phyloP scores from a whole-genome alignment of 2,797 vertebrate species.

The Typhlichthys subterraneus region DNA sequence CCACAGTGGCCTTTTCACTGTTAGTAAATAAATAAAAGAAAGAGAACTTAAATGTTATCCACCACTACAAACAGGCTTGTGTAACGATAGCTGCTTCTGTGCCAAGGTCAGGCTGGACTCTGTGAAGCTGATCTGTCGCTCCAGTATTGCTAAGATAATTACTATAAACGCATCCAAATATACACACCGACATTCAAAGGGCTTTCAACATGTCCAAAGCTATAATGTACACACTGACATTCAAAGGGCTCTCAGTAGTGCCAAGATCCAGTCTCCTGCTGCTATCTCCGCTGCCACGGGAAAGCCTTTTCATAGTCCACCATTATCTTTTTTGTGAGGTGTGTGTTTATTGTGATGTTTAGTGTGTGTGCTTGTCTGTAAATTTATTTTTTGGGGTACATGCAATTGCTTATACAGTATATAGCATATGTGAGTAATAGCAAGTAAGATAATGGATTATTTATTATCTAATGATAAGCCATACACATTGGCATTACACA shows the following conservation, averaged over 20 bases:
- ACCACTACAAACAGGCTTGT: constrained; percentile 40
- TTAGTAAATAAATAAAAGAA: too few species aligned
- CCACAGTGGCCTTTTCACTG: constrained; percentile 23
- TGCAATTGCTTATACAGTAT: background rate
- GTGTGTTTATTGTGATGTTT: too few species aligned
- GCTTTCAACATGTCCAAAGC: background rate
- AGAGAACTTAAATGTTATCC: constrained; percentile 12
- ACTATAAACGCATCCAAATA: constrained; percentile 37
- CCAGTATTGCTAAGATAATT: constrained; percentile 36
- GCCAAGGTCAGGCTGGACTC: constrained; percentile 36
- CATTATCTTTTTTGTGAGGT: constrained; percentile 1
- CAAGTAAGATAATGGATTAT: too few species aligned
- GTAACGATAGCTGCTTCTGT: constrained; percentile 27
- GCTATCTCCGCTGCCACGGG: constrained; percentile 44
- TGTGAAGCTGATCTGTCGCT: constrained; percentile 20
- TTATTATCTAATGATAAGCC: too few species aligned
- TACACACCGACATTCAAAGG: constrained; percentile 27
- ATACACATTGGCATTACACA: too few species aligned
- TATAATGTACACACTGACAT: constrained; percentile 11
- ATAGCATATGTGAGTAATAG: background rate
- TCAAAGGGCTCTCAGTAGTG: constrained; percentile 26
- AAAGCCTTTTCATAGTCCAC: constrained; percentile 25
- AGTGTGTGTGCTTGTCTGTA: background rate
- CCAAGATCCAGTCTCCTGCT: constrained; percentile 47
- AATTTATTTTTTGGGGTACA: too few species aligned